Evolutionary conservation across 2,113 vertebrate species (phyloP), one percentile per base, ranked within the genome.

Genomic region (Forbesichthys papilliferus): DNA sequence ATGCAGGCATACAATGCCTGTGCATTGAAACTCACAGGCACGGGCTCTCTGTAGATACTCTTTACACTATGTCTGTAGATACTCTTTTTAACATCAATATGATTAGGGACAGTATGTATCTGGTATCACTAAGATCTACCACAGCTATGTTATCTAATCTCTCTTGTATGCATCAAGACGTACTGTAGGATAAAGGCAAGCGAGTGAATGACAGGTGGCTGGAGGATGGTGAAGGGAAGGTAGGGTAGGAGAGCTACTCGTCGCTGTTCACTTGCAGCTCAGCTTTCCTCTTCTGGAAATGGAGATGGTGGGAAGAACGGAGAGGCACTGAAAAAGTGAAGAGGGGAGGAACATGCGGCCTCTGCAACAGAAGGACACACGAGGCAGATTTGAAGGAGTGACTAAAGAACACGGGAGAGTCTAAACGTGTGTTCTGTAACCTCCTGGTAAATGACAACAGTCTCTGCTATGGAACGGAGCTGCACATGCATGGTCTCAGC

Each of bases 71-170:
- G 27, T 81, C 80, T 76, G 16, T 18, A 78, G 68, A 86, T 88
- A 88, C 88, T 89, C 82, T 82, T 66, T 86, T 85, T 80, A 86
- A 74, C 78, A 87, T 90, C 82, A 87, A 68, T 55, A 34, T 68
- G 77, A 90, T 87, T 84, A 87, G 81, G 81, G 73, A 58, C 77
- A 34, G 66, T 67, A 64, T 42, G 68, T 65, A 63, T 76, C 71
- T 82, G 68, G 72, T 78, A 83, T 74, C 80, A 79, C 79, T 64
- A 66, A 74, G 58, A 87, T 81, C 81, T 42, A 14, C 71, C 56
- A 87, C 84, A 11, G 73, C 59, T 79, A 47, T 71, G 79, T 75
- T 78, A 77, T 81, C 53, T 46, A 84, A 85, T 82, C 71, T 74
- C 64, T 77, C 12, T 7, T 20, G 34, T 80, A 61, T 61, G 42